phyloP scores from a whole-genome alignment of 2,888 invertebrate species.

The Ceriagrion tenellum region DNA sequence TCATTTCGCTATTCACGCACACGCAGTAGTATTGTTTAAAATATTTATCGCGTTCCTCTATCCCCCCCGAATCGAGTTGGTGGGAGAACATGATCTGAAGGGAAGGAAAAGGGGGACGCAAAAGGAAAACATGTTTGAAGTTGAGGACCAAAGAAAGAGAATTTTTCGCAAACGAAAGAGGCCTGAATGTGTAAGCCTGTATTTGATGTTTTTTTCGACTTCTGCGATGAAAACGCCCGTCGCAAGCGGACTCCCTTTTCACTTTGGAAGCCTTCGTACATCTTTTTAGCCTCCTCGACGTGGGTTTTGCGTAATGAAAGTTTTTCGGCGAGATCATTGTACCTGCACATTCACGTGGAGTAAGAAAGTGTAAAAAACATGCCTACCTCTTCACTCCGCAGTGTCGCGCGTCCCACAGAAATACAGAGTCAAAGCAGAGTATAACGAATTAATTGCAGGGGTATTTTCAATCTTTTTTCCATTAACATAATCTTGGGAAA shows the following conservation, averaged over 20 bases:
- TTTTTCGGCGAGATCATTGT: neutral
- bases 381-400: neutral
- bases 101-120: neutral
- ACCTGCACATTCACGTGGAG: neutral
- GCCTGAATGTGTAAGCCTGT: neutral
- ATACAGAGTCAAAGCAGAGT: too few species aligned
- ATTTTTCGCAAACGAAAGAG: neutral
- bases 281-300: neutral
- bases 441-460: too few species aligned
- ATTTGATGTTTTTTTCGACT: constrained; percentile 39
- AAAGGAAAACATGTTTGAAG: neutral
- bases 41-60: neutral
- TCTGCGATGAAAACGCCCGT: constrained; percentile 3
- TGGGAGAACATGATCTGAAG: neutral
- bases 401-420: neutral
- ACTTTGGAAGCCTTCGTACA: neutral
- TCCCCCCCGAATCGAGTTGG: neutral
- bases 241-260: neutral
- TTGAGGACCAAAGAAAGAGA: neutral
- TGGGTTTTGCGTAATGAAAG: neutral
- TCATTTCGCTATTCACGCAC: neutral
- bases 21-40: neutral
- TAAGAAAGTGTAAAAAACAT: neutral
- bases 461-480: too few species aligned
- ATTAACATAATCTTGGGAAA: too few species aligned